Evolutionary conservation across 2,888 invertebrate genomes (phyloP).

Genomic region (Hypena proboscidalis): DNA sequence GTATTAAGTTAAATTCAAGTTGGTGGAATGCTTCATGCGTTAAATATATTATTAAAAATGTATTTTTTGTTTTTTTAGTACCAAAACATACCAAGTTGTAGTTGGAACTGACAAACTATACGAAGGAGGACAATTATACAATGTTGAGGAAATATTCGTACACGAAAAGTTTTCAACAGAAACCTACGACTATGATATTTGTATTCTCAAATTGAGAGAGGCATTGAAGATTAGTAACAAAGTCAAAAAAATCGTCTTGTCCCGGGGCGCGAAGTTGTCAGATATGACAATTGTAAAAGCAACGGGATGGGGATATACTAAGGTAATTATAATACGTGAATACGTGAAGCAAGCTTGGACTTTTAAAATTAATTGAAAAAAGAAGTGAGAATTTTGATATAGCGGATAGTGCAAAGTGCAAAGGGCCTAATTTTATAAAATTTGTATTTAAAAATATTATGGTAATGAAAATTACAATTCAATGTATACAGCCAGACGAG

Average conservation of each 20-base stretch:
- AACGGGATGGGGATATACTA: not conserved
- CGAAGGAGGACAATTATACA: not conserved
- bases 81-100: not conserved
- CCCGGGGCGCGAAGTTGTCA: not conserved
- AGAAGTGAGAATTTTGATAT: too few relatives aligned
- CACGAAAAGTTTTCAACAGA: not conserved
- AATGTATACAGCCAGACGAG: too few relatives aligned
- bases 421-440: too few relatives aligned
- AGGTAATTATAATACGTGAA: too few relatives aligned
- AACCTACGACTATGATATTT: not conserved
- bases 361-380: too few relatives aligned
- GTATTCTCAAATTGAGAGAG: conserved; percentile 1
- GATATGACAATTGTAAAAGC: not conserved
- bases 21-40: too few relatives aligned
- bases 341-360: too few relatives aligned
- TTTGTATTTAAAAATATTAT: too few relatives aligned
- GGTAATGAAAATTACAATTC: too few relatives aligned
- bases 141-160: not conserved
- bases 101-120: not conserved
- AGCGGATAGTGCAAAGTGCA: too few relatives aligned
- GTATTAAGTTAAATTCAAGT: too few relatives aligned
- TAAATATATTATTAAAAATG: too few relatives aligned
- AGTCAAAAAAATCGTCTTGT: not conserved
- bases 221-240: not conserved
- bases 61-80: not conserved